phyloP scores from a whole-genome alignment of 2,888 invertebrate species.

The Julus scandinavius region DNA sequence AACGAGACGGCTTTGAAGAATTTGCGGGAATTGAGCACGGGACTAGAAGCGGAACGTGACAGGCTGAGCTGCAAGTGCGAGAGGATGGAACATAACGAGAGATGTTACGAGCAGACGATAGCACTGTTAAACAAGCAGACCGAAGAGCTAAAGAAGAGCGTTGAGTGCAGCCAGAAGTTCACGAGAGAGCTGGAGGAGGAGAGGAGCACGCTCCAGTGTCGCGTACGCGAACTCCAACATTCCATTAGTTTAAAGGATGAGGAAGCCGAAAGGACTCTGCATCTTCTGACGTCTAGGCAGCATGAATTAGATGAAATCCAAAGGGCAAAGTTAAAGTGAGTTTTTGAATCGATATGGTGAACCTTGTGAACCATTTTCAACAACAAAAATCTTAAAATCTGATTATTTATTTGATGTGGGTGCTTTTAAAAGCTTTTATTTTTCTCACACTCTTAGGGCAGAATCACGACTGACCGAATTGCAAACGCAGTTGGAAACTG shows the following conservation, averaged over 20 bases:
- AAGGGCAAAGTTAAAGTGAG: background rate
- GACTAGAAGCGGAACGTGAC: background rate
- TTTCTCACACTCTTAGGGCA: background rate
- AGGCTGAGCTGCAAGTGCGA: background rate
- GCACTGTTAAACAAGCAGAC: background rate
- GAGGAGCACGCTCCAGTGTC: background rate
- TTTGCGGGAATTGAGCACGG: slow-evolving; percentile 32
- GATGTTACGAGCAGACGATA: background rate
- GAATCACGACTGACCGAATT: background rate
- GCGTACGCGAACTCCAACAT: background rate
- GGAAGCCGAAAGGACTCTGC: background rate
- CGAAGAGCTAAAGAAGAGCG: slow-evolving; percentile 25
- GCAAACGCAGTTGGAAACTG: slow-evolving; percentile 1
- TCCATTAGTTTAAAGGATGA: background rate
- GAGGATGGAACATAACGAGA: background rate
- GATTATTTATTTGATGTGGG: no score
- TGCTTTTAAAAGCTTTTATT: background rate
- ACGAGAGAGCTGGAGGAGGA: background rate
- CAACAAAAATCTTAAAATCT: no score
- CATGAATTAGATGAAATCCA: background rate
- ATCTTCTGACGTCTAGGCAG: background rate
- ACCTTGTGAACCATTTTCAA: no score
- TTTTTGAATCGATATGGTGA: background rate
- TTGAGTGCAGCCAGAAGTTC: background rate
- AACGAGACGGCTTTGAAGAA: slow-evolving; percentile 25